Percentiles rank a stretch among this genome's conserved stretches.
Evolutionary conservation across 2,888 invertebrate genomes (phyloP).

Genomic region (Belgica antarctica): DNA sequence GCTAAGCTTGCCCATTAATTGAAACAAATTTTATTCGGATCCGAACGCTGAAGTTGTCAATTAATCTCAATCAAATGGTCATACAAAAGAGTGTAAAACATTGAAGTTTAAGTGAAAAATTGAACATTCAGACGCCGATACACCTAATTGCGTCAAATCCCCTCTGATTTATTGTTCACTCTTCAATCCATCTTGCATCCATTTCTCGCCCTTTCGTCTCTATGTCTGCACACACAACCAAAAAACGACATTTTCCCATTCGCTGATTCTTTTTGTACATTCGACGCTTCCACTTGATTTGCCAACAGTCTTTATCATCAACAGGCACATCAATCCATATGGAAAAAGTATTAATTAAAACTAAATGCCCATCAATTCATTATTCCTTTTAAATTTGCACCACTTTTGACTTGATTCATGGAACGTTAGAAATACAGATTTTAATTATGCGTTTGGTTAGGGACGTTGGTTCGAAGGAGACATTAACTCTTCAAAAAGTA

Average conservation of each 20-base stretch:
- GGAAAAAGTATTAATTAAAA: conserved; percentile 43
- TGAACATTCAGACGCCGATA: conserved; percentile 20
- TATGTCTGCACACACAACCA: neutral
- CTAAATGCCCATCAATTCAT: conserved; percentile 40
- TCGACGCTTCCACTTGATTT: conserved; percentile 43
- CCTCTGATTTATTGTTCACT: conserved; percentile 17
- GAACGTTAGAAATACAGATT: too few relatives aligned
- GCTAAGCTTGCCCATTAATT: conserved; percentile 40
- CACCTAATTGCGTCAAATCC: conserved; percentile 24
- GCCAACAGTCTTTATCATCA: conserved; percentile 39
- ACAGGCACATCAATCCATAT: conserved; percentile 41
- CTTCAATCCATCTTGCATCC: conserved; percentile 17
- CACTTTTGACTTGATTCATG: neutral
- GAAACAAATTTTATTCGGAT: conserved; percentile 38
- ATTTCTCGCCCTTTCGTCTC: neutral
- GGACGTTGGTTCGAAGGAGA: too few relatives aligned
- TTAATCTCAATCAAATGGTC: conserved; percentile 43
- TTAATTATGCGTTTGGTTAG: too few relatives aligned
- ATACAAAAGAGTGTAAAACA: conserved; percentile 30
- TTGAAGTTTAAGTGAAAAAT: conserved; percentile 40
- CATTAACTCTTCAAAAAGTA: too few relatives aligned
- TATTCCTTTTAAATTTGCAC: neutral
- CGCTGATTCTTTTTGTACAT: conserved; percentile 27
- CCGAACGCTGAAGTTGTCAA: conserved; percentile 31
- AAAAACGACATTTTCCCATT: neutral